These are phyloP conservation scores for Drosophila fulvimacula DNA, from an alignment of 2,888 invertebrate genomes.

Conservation along the genomic window DNA sequence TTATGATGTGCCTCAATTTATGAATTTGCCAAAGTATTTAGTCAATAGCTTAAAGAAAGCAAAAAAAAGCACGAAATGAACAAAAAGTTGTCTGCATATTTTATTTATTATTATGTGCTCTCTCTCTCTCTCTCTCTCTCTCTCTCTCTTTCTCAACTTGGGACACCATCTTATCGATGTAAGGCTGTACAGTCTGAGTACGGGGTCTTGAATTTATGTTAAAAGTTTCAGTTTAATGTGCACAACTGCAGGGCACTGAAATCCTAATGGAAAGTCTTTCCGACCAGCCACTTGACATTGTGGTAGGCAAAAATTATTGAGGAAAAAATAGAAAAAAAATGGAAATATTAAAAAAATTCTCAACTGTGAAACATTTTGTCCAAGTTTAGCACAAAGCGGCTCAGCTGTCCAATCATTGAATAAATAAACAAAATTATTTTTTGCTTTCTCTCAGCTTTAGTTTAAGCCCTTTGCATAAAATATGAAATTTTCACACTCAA, in stretches of 20 bases:
- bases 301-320: not conserved
- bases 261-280: constrained; percentile 55
- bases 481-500: not conserved
- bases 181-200: constrained; percentile 54
- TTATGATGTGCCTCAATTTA: constrained; percentile 72
- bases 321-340: constrained; percentile 7
- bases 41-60: constrained; percentile 68
- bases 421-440: not conserved
- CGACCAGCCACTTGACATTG: constrained; percentile 39
- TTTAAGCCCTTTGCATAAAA: not conserved
- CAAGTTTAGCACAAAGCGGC: not conserved
- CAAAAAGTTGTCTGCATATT: constrained; percentile 62
- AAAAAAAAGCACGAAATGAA: constrained; percentile 1
- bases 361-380: not conserved
- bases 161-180: constrained; percentile 57
- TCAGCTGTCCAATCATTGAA: constrained; percentile 2
- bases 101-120: constrained; percentile 58
- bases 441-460: not conserved
- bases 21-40: constrained; percentile 79
- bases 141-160: constrained; percentile 9
- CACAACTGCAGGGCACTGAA: constrained; percentile 53
- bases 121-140: not conserved
- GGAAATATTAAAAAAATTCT: constrained; percentile 25
- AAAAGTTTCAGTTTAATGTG: constrained; percentile 68
- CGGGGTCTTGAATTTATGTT: constrained; percentile 63